Evolutionary conservation across 53 echinoderm and acorn worm genomes (phyloP).

Genomic region (Antedon mediterranea): DNA sequence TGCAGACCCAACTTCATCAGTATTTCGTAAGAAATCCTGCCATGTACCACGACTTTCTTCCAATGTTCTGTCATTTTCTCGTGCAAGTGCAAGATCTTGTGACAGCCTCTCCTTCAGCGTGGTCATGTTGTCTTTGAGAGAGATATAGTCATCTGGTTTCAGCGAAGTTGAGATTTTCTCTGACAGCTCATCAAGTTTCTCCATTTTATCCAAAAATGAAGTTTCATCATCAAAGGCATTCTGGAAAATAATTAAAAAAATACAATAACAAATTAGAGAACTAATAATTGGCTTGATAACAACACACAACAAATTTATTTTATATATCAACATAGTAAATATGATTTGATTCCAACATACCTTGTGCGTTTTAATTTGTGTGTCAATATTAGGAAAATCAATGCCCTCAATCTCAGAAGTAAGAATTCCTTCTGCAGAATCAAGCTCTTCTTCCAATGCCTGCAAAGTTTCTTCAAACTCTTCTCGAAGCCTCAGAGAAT

Average conservation of each 20-base stretch:
- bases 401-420: conserved; percentile 41
- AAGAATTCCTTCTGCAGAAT: conserved; percentile 35
- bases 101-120: conserved; percentile 35
- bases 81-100: conserved; percentile 11
- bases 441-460: conserved; percentile 49
- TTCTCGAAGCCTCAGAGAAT: conserved; percentile 43
- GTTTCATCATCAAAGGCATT: conserved; percentile 60
- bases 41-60: conserved; percentile 39
- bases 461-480: conserved; percentile 35
- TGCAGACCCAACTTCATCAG: conserved; percentile 29
- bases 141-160: conserved; percentile 14
- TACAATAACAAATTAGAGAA: too few species aligned
- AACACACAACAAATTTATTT: too few species aligned
- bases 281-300: too few species aligned
- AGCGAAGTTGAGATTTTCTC: conserved; percentile 51
- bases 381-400: conserved; percentile 50
- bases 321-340: too few species aligned
- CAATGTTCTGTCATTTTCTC: conserved; percentile 35
- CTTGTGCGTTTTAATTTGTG: conserved; percentile 53
- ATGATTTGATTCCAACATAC: too few species aligned
- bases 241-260: conserved; percentile 20
- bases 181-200: conserved; percentile 35
- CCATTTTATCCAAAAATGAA: conserved; percentile 56
- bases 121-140: conserved; percentile 31
- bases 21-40: conserved; percentile 46